Evolutionary conservation across 2,888 invertebrate species (phyloP).

Genomic region (Achlya flavicornis): DNA sequence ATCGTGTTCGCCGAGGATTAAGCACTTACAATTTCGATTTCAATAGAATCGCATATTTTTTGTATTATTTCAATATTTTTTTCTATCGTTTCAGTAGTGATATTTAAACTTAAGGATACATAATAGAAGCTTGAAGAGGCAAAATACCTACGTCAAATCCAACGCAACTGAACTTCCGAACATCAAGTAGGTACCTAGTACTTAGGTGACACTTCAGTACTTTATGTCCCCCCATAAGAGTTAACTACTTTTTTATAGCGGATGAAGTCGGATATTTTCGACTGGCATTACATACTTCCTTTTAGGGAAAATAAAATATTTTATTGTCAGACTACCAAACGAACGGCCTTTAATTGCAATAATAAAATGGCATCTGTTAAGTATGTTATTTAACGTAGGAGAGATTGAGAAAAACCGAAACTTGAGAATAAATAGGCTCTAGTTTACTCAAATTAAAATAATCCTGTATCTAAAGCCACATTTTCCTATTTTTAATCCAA

Average conservation of each 20-base stretch:
- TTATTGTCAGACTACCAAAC: background rate
- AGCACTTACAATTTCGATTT: background rate
- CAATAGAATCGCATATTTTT: conserved; percentile 7
- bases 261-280: background rate
- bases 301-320: conserved; percentile 4
- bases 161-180: background rate
- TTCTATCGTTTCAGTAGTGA: background rate
- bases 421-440: background rate
- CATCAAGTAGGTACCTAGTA: background rate
- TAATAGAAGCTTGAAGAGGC: no score
- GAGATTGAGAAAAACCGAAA: background rate
- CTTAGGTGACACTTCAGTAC: background rate
- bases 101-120: no score
- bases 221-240: background rate
- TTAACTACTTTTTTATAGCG: conserved; percentile 9
- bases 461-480: no score
- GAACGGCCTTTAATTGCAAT: background rate
- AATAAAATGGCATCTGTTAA: background rate
- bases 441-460: no score
- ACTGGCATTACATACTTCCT: conserved; percentile 3
- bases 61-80: conserved; percentile 24
- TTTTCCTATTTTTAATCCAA: background rate
- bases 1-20: background rate
- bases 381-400: background rate
- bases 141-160: background rate